These are phyloP conservation scores for Andrena trimmerana DNA, from an alignment of 2,888 invertebrate genomes.

Conservation along the genomic window DNA sequence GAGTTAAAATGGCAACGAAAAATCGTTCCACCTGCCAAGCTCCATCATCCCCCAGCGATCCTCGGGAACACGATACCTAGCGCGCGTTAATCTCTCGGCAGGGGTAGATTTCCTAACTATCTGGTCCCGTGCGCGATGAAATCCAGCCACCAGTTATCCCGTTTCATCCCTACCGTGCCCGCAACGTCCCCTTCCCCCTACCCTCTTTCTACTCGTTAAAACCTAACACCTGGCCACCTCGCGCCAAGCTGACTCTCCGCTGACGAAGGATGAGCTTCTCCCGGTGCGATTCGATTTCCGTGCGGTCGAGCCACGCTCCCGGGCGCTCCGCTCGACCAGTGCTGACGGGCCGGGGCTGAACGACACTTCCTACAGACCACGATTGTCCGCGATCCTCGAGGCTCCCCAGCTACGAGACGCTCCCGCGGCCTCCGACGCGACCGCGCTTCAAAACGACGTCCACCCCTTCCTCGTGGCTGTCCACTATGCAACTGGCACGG, in stretches of 20 bases:
- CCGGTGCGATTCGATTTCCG: background rate
- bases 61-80: constrained; percentile 6
- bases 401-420: constrained; percentile 3
- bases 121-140: constrained; percentile 30
- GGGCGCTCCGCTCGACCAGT: background rate
- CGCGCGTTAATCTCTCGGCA: constrained; percentile 10
- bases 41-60: constrained; percentile 17
- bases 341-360: background rate
- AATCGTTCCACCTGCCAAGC: background rate
- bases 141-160: constrained; percentile 34
- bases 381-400: constrained; percentile 33
- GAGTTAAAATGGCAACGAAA: constrained; percentile 1
- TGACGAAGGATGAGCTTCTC: constrained; percentile 1
- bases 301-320: background rate
- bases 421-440: constrained; percentile 23
- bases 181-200: no score
- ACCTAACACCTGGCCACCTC: constrained; percentile 27
- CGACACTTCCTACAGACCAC: background rate
- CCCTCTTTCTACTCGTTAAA: constrained; percentile 43
- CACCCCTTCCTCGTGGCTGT: constrained; percentile 30
- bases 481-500: constrained; percentile 46
- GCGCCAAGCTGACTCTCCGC: background rate
- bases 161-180: constrained; percentile 16
- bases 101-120: constrained; percentile 25
- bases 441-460: constrained; percentile 38